phyloP scores from a whole-genome alignment of 2,888 invertebrate species.

The Synanthedon andrenaeformis region DNA sequence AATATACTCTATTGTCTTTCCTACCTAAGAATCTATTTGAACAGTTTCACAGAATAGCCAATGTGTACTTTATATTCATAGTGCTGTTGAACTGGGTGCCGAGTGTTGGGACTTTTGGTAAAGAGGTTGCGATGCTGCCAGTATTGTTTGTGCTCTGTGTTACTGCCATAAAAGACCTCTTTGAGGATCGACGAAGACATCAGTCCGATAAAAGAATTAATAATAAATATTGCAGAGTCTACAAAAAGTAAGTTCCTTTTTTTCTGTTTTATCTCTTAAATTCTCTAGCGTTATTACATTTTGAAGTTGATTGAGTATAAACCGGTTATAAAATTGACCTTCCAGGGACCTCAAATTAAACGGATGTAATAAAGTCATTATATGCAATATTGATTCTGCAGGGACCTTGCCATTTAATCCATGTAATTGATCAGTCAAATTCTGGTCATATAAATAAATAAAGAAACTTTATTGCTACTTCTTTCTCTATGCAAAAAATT shows the following conservation, averaged over 20 bases:
- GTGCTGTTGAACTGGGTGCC: slow-evolving; percentile 97
- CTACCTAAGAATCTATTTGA: slow-evolving; percentile 96
- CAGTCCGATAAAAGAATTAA: slow-evolving; percentile 95
- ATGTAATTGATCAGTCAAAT: too few species aligned
- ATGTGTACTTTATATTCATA: slow-evolving; percentile 97
- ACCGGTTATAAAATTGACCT: too few species aligned
- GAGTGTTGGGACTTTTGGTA: slow-evolving; percentile 93
- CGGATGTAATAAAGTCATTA: too few species aligned
- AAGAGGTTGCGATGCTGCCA: slow-evolving; percentile 95
- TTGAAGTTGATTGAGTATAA: background rate
- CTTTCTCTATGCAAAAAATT: too few species aligned
- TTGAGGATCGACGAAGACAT: slow-evolving; percentile 91
- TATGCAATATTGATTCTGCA: too few species aligned
- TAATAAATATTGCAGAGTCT: slow-evolving; percentile 91
- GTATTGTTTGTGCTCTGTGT: slow-evolving; percentile 94
- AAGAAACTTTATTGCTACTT: too few species aligned
- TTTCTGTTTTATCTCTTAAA: background rate
- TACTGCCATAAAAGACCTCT: slow-evolving; percentile 94
- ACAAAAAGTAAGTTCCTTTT: slow-evolving; percentile 79
- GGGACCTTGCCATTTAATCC: too few species aligned
- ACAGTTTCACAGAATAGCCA: slow-evolving; percentile 97
- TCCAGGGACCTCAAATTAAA: too few species aligned
- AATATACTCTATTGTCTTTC: slow-evolving; percentile 94
- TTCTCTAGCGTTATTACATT: background rate
- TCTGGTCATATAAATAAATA: too few species aligned